phyloP scores from a whole-genome alignment of 2,113 vertebrate genomes.

The Grallaria varia region DNA sequence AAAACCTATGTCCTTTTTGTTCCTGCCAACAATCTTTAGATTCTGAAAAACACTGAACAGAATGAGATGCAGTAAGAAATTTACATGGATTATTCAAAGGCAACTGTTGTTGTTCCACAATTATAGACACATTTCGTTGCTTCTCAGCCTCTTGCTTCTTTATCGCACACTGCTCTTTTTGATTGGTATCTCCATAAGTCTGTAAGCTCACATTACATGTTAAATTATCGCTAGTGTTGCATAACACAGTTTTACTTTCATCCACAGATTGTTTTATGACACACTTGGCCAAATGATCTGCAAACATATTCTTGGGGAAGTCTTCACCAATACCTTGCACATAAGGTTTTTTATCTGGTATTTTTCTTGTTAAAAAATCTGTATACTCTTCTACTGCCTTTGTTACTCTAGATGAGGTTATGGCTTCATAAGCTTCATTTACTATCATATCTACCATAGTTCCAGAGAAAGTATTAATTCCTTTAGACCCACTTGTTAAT shows the following conservation, averaged over 20 bases:
- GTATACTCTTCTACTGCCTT: slow-evolving; percentile 78
- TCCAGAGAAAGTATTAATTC: slow-evolving; percentile 81
- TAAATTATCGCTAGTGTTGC: slow-evolving; percentile 14
- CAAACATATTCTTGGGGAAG: slow-evolving; percentile 55
- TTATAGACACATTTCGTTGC: slow-evolving; percentile 9
- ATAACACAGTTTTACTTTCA: slow-evolving; percentile 59
- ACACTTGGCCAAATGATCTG: slow-evolving; percentile 65
- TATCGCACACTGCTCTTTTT: not conserved
- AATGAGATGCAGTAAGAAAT: slow-evolving; percentile 39
- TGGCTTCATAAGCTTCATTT: slow-evolving; percentile 86
- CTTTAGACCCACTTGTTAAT: slow-evolving; percentile 48
- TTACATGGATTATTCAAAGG: slow-evolving; percentile 51
- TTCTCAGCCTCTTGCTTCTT: slow-evolving; percentile 48
- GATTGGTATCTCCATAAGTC: not conserved
- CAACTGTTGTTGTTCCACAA: slow-evolving; percentile 60
- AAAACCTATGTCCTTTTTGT: slow-evolving; percentile 41
- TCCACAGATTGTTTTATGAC: slow-evolving; percentile 68
- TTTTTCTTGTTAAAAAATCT: slow-evolving; percentile 76
- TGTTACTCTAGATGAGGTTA: slow-evolving; percentile 79
- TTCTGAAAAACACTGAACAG: slow-evolving; percentile 30
- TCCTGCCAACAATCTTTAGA: slow-evolving; percentile 53
- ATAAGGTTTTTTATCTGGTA: slow-evolving; percentile 47
- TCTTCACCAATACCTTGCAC: slow-evolving; percentile 35
- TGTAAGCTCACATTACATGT: not conserved
- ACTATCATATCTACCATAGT: slow-evolving; percentile 88